Base-by-base conservation (phyloP, 2,888 invertebrate species). In the Strigamia transsilvanica region DNA sequence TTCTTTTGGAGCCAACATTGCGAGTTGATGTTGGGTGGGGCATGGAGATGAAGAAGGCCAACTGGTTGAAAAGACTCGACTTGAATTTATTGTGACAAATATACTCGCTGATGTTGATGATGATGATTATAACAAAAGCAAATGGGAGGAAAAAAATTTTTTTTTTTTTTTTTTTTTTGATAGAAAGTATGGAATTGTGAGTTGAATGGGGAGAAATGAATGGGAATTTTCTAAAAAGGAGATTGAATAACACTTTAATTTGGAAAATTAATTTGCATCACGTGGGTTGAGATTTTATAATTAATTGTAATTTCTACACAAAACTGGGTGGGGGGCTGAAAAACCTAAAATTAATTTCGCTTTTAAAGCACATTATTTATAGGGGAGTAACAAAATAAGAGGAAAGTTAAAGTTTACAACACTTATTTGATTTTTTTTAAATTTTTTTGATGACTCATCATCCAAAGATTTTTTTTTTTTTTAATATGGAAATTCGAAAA, bases 11-110 rank as follows among this genome's bases (percentile, higher is more conserved):
- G 56, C 56, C 56, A 56, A 56, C 56, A 56, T 56, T 56, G 18
- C 56, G 18, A 56, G 56, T 56, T 56, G 56, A 56, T 56, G 56
- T 56, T 56, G 56, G 56, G 56, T 56, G 56, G 56, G 56, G 56
- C 56, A 56, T 18, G 9, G 38, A 5, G 38, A 38, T 38, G 56
- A 56, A 18, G 56, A 56, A 56, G 56, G 18, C 56, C 56, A 56
- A 56, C 15, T 46, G 46, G 56, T 56, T 56, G 56, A 56, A 56
- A 56, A 56, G 56, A 56, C 18, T 56, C 10, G 56, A 56, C 56
- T 56, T 56, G 10, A 56, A 56, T 56, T 56, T 56, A 56, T 56
- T 18, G 56, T 56, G 56, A 56, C 56, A 56, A 56, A 56, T 56
- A 56, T 18, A 56, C 56, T 18, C 56, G 18, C 18, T 56, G n/a